phyloP scores from a whole-genome alignment of 1,140 invertebrate genomes.

The Tetranychus cinnabarinus region DNA sequence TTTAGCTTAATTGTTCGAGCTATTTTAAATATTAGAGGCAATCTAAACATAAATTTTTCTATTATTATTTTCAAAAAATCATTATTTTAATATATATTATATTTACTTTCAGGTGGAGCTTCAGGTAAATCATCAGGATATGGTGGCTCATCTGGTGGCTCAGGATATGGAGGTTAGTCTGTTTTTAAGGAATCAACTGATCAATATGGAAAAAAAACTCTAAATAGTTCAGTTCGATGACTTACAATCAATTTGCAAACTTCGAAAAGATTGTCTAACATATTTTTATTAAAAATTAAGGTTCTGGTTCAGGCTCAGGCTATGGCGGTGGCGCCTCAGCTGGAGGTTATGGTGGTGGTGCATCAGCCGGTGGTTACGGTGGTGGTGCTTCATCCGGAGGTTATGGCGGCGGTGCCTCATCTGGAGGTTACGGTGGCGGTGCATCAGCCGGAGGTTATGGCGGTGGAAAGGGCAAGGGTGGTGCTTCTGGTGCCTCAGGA shows the following conservation, averaged over 20 bases:
- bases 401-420: background rate
- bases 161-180: background rate
- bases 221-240: too few species aligned
- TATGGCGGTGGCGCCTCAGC: background rate
- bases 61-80: background rate
- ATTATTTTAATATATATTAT: too few species aligned
- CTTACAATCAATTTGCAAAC: too few species aligned
- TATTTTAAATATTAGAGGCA: background rate
- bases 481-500: too few species aligned
- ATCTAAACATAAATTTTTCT: background rate
- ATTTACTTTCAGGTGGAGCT: background rate
- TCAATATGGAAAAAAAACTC: too few species aligned
- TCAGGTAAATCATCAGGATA: background rate
- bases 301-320: too few species aligned
- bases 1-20: background rate
- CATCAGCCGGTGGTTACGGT: background rate
- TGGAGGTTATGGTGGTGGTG: background rate
- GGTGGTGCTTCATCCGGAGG: background rate
- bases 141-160: background rate
- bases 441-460: background rate
- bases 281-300: too few species aligned
- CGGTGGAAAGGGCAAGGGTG: too few species aligned
- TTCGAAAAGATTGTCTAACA: too few species aligned
- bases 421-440: conserved; percentile 1
- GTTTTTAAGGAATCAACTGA: background rate